A percentile compares a stretch with the other conserved stretches of the same genome.
Evolutionary conservation across 1,140 invertebrate species (phyloP).

Genomic region (Copidosoma floridanum): DNA sequence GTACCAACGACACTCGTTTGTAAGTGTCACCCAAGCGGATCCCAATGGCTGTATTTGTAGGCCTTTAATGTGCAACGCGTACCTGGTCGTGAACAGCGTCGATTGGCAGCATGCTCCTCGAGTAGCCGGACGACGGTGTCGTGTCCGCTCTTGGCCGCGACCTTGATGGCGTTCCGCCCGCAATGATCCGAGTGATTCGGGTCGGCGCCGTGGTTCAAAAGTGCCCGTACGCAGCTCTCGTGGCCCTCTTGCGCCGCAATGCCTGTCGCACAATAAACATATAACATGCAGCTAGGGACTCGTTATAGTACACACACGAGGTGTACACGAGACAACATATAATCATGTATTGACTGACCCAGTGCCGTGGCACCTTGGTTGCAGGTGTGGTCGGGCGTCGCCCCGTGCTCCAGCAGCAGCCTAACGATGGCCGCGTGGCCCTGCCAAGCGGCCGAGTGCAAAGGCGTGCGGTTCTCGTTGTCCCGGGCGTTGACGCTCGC

Average conservation of each 20-base stretch:
- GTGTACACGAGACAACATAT: slow-evolving; percentile 13
- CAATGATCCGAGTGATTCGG: slow-evolving; percentile 90
- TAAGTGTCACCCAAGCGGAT: too few species aligned
- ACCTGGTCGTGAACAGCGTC: slow-evolving; percentile 47
- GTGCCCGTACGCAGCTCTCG: slow-evolving; percentile 81
- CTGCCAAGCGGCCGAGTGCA: slow-evolving; percentile 95
- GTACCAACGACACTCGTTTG: slow-evolving; percentile 15
- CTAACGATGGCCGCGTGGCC: slow-evolving; percentile 83
- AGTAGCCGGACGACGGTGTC: slow-evolving; percentile 68
- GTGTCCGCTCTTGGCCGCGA: slow-evolving; percentile 77
- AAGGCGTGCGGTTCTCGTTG: slow-evolving; percentile 82
- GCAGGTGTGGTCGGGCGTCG: slow-evolving; percentile 85
- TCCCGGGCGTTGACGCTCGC: slow-evolving; percentile 88
- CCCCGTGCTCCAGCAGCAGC: slow-evolving; percentile 74
- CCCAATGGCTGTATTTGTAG: too few species aligned
- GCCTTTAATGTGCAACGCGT: too few species aligned
- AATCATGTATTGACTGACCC: slow-evolving; percentile 48
- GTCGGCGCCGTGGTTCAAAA: slow-evolving; percentile 87
- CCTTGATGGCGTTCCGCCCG: slow-evolving; percentile 75
- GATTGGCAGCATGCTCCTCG: slow-evolving; percentile 59
- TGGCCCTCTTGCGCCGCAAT: slow-evolving; percentile 88
- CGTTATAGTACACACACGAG: too few species aligned
- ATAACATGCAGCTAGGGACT: too few species aligned
- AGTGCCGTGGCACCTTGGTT: slow-evolving; percentile 92
- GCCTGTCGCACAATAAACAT: slow-evolving; percentile 60